These are phyloP conservation scores for Prunella himalayana DNA, from an alignment of 2,113 vertebrate genomes.

Conservation along the genomic window DNA sequence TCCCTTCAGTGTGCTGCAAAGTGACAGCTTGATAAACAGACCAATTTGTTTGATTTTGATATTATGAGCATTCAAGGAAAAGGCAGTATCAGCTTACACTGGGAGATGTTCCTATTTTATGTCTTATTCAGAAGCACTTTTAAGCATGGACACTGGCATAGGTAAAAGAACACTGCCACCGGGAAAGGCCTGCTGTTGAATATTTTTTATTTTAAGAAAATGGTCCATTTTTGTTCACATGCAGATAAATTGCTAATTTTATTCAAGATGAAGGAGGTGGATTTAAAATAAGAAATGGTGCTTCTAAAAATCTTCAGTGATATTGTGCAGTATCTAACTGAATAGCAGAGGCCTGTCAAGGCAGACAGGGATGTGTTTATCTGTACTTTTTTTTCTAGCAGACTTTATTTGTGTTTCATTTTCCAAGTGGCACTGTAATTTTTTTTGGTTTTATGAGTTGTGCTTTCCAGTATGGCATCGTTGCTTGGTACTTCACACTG, in stretches of 20 bases:
- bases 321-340: background rate
- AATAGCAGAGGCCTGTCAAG: background rate
- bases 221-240: background rate
- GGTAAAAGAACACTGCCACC: background rate
- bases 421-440: background rate
- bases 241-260: background rate
- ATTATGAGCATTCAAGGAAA: background rate
- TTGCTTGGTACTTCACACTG: slow-evolving; percentile 32
- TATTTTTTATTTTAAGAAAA: background rate
- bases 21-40: background rate
- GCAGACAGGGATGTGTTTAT: background rate
- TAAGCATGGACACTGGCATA: background rate
- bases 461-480: slow-evolving; percentile 13
- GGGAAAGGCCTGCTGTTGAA: background rate
- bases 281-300: background rate
- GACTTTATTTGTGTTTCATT: slow-evolving; percentile 17
- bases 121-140: background rate
- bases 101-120: background rate
- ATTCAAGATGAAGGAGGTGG: background rate
- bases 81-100: rapidly evolving
- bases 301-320: background rate
- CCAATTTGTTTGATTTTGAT: background rate
- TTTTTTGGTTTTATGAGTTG: slow-evolving; percentile 20
- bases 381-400: background rate
- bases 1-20: background rate